A percentile compares a stretch with the other conserved stretches of the same genome.
These are phyloP conservation scores for Lithophane ornitopus DNA, from an alignment of 2,888 invertebrate genomes.

Conservation along the genomic window DNA sequence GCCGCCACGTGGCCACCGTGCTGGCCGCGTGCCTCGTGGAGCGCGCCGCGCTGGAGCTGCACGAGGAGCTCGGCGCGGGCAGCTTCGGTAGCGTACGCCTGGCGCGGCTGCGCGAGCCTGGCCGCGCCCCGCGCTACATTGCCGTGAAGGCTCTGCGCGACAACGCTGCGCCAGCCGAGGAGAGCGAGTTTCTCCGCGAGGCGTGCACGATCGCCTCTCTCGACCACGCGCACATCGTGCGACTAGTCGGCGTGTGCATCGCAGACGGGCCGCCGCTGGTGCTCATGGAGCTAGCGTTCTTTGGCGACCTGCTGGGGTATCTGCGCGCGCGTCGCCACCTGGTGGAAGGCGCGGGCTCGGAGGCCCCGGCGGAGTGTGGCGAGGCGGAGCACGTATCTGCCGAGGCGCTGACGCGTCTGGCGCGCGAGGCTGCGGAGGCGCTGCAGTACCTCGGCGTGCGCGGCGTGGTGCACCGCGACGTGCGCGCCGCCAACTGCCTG, in stretches of 20 bases:
- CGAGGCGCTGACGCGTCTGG: conserved; percentile 75
- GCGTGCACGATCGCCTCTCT: conserved; percentile 97
- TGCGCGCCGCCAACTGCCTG: conserved; percentile 94
- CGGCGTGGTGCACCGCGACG: conserved; percentile 96
- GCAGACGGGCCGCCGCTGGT: conserved; percentile 95
- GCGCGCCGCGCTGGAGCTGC: conserved; percentile 68
- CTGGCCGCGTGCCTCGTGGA: conserved; percentile 69
- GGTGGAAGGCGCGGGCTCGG: conserved; percentile 90
- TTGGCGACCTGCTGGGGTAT: conserved; percentile 96
- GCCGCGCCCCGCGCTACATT: conserved; percentile 89
- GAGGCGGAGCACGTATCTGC: conserved; percentile 79
- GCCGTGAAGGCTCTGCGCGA: conserved; percentile 96
- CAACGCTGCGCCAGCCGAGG: conserved; percentile 94
- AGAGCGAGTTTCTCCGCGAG: conserved; percentile 93
- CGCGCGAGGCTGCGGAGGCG: conserved; percentile 47
- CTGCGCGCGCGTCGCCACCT: conserved; percentile 93
- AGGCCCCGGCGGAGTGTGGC: conserved; percentile 89
- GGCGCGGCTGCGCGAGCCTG: conserved; percentile 73
- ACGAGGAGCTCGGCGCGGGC: conserved; percentile 78
- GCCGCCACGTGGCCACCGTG: conserved; percentile 62
- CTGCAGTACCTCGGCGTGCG: conserved; percentile 91
- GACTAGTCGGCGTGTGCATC: conserved; percentile 94
- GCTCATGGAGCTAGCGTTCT: conserved; percentile 97
- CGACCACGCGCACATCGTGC: conserved; percentile 95
- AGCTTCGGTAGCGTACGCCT: conserved; percentile 78